Evolutionary conservation across 2,113 vertebrate genomes (phyloP), one percentile per base, ranked within the genome.

Genomic region (Calonectris borealis): DNA sequence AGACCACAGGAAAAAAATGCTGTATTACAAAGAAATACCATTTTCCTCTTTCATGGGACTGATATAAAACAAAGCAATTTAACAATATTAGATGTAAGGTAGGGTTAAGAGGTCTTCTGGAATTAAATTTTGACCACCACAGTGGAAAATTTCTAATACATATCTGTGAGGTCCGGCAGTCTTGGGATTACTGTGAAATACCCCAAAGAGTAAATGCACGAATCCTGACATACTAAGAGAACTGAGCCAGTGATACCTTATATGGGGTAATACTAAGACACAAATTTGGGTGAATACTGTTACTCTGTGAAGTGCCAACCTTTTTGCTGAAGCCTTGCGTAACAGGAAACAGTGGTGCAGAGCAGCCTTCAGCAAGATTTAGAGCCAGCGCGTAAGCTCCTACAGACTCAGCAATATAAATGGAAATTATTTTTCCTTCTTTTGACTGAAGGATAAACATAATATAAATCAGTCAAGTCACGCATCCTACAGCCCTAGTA

Each of bases 361-460:
- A 91, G 76, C 51, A 60, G 94, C 79, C 78, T 68, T 85, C 3
- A 16, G 73, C 70, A 52, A 80, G 78, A 91, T 70, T 91, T 49
- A 93, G 51, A 82, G 54, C 49, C 65, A 27, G 8, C 9, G 52
- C 3, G 2, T 24, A 76, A 94, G 54, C 71, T 83, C 78, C 83
- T 58, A 86, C 61, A n/a, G 82, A 85, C 71, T 90, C 85, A 77
- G 87, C 82, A 93, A 95, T 93, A 93, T 91, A 93, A 95, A 94
- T 94, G 94, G 87, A 96, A 96, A 97, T 96, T 9, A 69, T 76
- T 92, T 90, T 94, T 93, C 54, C 85, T 83, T 93, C 78, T 87
- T 96, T 87, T 93, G 91, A 94, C 73, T 88, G 92, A 95, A 94
- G 75, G 70, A 72, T 38, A 86, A 78, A 77, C 70, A 80, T 40